A percentile compares a stretch with the other conserved stretches of the same genome.
These are phyloP conservation scores for Nephrotoma appendiculata DNA, from an alignment of 2,888 invertebrate species.

Conservation along the genomic window DNA sequence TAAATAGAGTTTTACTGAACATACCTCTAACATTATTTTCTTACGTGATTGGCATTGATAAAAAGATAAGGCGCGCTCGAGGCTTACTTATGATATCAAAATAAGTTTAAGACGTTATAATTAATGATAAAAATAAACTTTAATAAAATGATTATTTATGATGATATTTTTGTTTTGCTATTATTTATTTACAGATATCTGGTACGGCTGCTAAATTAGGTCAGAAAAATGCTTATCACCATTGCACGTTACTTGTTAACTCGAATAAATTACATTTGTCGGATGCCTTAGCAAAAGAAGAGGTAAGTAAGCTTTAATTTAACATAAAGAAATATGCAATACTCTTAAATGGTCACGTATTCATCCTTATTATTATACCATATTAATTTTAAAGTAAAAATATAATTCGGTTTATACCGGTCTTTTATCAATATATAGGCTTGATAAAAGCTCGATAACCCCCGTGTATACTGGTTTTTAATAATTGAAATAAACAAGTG, in stretches of 20 bases:
- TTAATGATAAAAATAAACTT: background rate
- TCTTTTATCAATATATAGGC: background rate
- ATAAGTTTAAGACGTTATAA: background rate
- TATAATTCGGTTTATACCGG: background rate
- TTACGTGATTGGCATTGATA: background rate
- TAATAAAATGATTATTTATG: constrained; percentile 6
- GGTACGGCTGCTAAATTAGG: constrained; percentile 92
- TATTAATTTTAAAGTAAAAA: background rate
- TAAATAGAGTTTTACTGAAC: background rate
- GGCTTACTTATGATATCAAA: background rate
- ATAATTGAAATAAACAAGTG: background rate
- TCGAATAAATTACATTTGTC: constrained; percentile 64
- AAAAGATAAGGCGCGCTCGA: background rate
- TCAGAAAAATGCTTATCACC: constrained; percentile 84
- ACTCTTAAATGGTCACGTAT: background rate
- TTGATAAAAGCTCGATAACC: background rate
- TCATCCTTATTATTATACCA: too few species aligned
- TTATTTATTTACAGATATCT: constrained; percentile 53
- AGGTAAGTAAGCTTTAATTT: constrained; percentile 37
- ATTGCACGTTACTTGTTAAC: constrained; percentile 86
- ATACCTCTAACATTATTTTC: background rate
- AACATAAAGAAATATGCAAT: background rate
- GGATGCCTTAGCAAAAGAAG: constrained; percentile 55
- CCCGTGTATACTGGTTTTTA: background rate
- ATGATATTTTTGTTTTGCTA: constrained; percentile 5